Percentiles rank a stretch among this genome's conserved stretches.
These are phyloP conservation scores for Dicentrarchus labrax DNA, from an alignment of 2,113 vertebrate genomes.

Conservation along the genomic window DNA sequence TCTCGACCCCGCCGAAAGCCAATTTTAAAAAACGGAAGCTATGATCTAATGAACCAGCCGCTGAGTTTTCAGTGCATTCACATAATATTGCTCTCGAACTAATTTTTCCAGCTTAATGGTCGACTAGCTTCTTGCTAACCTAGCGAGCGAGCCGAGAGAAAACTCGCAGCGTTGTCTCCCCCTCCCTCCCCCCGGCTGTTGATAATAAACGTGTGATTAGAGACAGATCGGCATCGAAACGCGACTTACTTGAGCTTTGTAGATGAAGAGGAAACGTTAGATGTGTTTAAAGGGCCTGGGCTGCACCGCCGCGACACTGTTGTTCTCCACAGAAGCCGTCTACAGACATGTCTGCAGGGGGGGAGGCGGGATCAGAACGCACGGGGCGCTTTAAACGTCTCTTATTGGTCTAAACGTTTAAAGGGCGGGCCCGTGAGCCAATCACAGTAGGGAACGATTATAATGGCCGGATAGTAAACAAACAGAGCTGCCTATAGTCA, in stretches of 20 bases:
- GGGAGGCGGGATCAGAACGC: not conserved
- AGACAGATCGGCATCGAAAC: slow-evolving; percentile 3
- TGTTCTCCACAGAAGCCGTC: not conserved
- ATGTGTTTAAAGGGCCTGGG: not conserved
- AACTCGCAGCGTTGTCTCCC: not conserved
- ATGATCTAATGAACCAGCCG: too few species aligned
- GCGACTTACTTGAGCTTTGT: slow-evolving; percentile 49
- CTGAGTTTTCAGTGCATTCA: not conserved
- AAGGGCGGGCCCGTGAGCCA: slow-evolving; percentile 15
- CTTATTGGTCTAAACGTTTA: slow-evolving; percentile 48
- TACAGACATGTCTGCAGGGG: slow-evolving; percentile 27
- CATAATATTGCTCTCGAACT: not conserved
- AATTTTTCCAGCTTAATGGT: not conserved
- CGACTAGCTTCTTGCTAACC: slow-evolving; percentile 36
- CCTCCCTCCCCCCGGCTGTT: too few species aligned
- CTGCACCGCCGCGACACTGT: not conserved
- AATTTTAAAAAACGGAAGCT: not conserved
- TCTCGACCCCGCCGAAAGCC: not conserved
- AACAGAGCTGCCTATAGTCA: slow-evolving; percentile 42
- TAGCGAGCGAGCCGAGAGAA: not conserved
- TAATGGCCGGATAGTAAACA: slow-evolving; percentile 69
- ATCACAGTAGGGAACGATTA: slow-evolving; percentile 6
- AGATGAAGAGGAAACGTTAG: not conserved
- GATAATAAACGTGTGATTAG: not conserved
- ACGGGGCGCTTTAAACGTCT: not conserved